Conservation (phyloP, 2,797 vertebrate species). For the Fundulus diaphanus region DNA sequence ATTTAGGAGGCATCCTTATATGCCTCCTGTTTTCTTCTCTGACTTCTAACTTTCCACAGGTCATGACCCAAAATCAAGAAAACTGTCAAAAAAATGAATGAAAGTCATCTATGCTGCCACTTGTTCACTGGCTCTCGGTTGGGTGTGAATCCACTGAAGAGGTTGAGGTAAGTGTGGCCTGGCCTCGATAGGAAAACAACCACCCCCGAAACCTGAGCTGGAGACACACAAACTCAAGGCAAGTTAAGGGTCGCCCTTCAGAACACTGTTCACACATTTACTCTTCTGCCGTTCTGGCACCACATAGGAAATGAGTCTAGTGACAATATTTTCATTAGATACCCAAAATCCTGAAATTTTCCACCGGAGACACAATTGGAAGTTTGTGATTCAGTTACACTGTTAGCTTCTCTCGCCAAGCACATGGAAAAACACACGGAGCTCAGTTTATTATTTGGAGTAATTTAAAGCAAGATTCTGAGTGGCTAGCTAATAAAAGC, state of each 20-base stretch:
- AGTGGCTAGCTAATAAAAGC: constrained; percentile 52
- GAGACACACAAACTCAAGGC: constrained; percentile 68
- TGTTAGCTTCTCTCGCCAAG: constrained; percentile 37
- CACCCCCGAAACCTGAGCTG: constrained; percentile 78
- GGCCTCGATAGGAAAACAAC: constrained; percentile 80
- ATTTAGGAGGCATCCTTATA: background rate
- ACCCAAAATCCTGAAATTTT: constrained; percentile 81
- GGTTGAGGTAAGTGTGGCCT: constrained; percentile 73
- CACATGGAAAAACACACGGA: constrained; percentile 73
- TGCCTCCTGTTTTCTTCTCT: constrained; percentile 1
- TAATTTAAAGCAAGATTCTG: constrained; percentile 61
- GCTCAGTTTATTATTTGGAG: constrained; percentile 71
- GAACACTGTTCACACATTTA: constrained; percentile 85
- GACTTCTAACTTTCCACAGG: constrained; percentile 21
- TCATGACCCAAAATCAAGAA: constrained; percentile 18
- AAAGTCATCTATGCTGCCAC: constrained; percentile 53
- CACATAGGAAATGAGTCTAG: constrained; percentile 89
- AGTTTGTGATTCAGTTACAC: constrained; percentile 81
- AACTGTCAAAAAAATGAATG: constrained; percentile 39
- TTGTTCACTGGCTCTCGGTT: constrained; percentile 48
- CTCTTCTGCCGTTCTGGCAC: constrained; percentile 82
- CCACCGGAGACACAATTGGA: constrained; percentile 81
- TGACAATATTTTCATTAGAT: constrained; percentile 92
- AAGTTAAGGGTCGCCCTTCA: constrained; percentile 80
- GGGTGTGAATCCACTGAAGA: constrained; percentile 66